Conservation (phyloP, 53 echinoderm and acorn worm genomes). For the Holothuria leucospilota region DNA sequence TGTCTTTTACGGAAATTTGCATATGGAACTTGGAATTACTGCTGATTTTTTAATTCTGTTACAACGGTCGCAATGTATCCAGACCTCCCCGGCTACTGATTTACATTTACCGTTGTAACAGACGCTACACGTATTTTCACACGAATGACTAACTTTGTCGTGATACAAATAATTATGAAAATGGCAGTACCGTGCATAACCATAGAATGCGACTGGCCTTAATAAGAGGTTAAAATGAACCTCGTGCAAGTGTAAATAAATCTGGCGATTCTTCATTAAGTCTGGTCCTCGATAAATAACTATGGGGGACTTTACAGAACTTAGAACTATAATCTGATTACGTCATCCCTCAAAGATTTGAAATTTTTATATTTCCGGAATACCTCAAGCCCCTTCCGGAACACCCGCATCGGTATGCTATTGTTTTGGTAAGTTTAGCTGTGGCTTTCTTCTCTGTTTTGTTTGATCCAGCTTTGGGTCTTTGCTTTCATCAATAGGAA, state of each 20-base stretch:
- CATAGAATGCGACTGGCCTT: conserved; percentile 41
- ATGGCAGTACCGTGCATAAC: conserved; percentile 57
- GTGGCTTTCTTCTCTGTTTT: conserved; percentile 34
- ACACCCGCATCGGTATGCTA: conserved; percentile 55
- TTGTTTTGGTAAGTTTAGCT: conserved; percentile 24
- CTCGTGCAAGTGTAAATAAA: conserved; percentile 53
- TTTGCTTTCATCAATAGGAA: conserved; percentile 52
- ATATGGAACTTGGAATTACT: conserved; percentile 56
- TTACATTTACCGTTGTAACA: conserved; percentile 39
- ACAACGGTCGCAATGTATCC: conserved; percentile 38
- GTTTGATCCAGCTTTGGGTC: conserved; percentile 31
- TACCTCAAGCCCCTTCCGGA: conserved; percentile 32
- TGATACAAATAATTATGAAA: conserved; percentile 52
- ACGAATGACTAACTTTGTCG: conserved; percentile 43
- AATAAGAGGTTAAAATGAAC: conserved; percentile 34
- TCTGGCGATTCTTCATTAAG: conserved; percentile 36
- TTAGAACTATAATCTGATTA: background rate
- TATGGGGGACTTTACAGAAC: too few species aligned
- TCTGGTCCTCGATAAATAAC: conserved; percentile 36
- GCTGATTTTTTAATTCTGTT: conserved; percentile 58
- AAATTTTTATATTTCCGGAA: conserved; percentile 42
- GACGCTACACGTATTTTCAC: conserved; percentile 41
- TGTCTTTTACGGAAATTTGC: background rate
- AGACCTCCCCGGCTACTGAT: background rate
- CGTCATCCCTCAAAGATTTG: background rate